phyloP scores from a whole-genome alignment of 2,888 invertebrate genomes.

The Gisinianus flammeolus region DNA sequence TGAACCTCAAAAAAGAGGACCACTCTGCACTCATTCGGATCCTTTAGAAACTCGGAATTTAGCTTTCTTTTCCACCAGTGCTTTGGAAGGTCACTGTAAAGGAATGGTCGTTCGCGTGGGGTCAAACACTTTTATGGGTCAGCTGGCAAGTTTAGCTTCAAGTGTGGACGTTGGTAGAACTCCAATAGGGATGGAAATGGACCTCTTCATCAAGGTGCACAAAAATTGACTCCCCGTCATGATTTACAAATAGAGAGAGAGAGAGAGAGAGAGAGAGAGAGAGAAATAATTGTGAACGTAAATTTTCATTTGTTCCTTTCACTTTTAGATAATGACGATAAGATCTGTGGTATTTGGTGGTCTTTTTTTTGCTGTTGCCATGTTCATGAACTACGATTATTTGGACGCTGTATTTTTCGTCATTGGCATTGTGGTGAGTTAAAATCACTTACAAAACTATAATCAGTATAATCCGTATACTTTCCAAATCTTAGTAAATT shows the following conservation, averaged over 20 bases:
- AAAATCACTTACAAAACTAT: no score
- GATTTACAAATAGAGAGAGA: no score
- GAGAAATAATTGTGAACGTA: no score
- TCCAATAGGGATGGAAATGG: conserved; percentile 78
- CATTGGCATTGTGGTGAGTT: conserved; percentile 61
- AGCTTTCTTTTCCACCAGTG: conserved; percentile 68
- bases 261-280: no score
- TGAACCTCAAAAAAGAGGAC: conserved; percentile 67
- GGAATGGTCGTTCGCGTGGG: conserved; percentile 73
- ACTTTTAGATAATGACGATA: conserved; percentile 69
- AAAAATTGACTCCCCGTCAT: no score
- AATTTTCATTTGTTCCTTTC: no score
- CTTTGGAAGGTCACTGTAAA: conserved; percentile 67
- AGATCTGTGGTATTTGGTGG: conserved; percentile 73
- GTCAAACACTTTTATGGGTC: conserved; percentile 73
- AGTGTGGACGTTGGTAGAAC: conserved; percentile 71
- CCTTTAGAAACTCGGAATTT: conserved; percentile 67
- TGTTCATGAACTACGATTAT: conserved; percentile 70
- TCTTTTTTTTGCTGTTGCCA: conserved; percentile 74
- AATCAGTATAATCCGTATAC: not conserved
- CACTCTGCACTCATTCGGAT: conserved; percentile 64
- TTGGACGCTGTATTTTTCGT: conserved; percentile 53
- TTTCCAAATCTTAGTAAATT: not conserved
- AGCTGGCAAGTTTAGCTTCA: conserved; percentile 73
- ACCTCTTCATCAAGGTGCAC: conserved; percentile 72